These are phyloP conservation scores for Mesoclemmys tuberculata DNA, from an alignment of 2,113 vertebrate genomes.

Conservation along the genomic window DNA sequence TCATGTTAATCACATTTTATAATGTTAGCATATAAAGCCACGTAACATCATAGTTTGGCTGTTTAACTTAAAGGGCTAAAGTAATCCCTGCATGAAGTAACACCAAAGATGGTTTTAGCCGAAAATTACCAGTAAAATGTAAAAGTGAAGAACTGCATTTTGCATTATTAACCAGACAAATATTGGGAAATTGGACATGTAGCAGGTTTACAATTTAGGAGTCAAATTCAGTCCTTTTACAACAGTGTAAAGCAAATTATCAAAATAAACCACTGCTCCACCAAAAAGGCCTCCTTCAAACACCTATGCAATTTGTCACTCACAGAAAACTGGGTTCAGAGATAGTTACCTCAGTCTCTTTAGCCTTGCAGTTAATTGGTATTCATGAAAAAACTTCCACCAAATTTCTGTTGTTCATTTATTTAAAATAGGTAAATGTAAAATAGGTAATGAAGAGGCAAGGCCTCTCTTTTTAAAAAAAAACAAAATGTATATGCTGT, in stretches of 20 bases:
- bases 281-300: neutral
- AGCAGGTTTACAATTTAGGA: neutral
- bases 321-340: neutral
- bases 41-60: neutral
- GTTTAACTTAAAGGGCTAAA: neutral
- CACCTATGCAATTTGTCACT: neutral
- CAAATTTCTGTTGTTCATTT: neutral
- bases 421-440: neutral
- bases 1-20: neutral
- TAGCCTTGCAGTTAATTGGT: neutral
- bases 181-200: neutral
- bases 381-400: neutral
- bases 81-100: neutral
- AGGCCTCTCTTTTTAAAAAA: neutral
- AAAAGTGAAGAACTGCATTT: neutral
- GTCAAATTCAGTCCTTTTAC: neutral
- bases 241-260: neutral
- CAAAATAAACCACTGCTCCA: neutral
- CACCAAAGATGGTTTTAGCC: neutral
- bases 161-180: neutral
- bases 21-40: neutral
- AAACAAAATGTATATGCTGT: neutral
- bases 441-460: rapidly evolving
- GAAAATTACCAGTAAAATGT: neutral
- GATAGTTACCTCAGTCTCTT: neutral